Evolutionary conservation across 1,140 invertebrate genomes (phyloP).

Genomic region (Atta cephalotes): DNA sequence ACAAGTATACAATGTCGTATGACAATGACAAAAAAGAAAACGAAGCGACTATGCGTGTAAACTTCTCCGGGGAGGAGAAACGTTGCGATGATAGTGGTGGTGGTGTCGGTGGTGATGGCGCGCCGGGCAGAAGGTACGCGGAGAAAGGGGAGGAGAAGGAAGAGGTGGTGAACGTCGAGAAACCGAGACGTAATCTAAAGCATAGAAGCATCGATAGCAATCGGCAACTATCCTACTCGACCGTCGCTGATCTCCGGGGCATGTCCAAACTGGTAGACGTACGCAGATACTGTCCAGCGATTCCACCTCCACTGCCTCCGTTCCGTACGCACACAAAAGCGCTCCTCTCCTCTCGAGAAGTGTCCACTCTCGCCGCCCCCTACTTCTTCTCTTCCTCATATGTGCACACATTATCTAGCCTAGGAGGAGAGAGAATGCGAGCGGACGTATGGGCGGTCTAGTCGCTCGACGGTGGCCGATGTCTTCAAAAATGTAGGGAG

Average conservation of each 20-base stretch:
- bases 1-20: conserved; percentile 9
- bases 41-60: conserved; percentile 39
- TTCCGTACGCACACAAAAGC: neutral
- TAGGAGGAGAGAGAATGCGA: conserved; percentile 76
- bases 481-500: conserved; percentile 83
- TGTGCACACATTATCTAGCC: conserved; percentile 67
- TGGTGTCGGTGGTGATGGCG: conserved; percentile 63
- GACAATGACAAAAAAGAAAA: conserved; percentile 18
- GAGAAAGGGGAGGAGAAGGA: conserved; percentile 58
- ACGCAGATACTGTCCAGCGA: conserved; percentile 50
- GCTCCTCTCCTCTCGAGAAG: conserved; percentile 27
- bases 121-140: conserved; percentile 27
- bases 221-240: conserved; percentile 61
- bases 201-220: conserved; percentile 79
- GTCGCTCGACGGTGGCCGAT: conserved; percentile 70
- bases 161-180: conserved; percentile 77
- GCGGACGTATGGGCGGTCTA: conserved; percentile 81
- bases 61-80: conserved; percentile 49
- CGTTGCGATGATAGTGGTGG: conserved; percentile 19
- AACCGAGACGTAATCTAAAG: conserved; percentile 79
- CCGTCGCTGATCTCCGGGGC: conserved; percentile 65
- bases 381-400: conserved; percentile 64
- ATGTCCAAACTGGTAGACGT: conserved; percentile 59
- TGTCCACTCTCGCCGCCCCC: conserved; percentile 63
- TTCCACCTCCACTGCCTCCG: conserved; percentile 62